These are phyloP conservation scores for Altica lythri DNA, from an alignment of 2,888 invertebrate genomes.

Conservation along the genomic window DNA sequence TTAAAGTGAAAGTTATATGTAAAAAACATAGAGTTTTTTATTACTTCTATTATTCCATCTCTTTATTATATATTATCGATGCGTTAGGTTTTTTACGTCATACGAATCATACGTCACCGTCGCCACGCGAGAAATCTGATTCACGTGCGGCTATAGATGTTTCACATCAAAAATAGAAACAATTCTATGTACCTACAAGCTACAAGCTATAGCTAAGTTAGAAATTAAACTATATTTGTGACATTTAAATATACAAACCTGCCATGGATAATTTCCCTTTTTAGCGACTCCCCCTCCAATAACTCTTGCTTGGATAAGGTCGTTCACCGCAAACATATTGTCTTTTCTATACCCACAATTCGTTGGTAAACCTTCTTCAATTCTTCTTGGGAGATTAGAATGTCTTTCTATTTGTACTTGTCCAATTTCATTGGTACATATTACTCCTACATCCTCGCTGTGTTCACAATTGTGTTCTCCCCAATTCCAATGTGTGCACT, in stretches of 20 bases:
- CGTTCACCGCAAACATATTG: conserved; percentile 54
- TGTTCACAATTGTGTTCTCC: conserved; percentile 74
- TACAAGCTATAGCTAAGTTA: no score
- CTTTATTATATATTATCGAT: no score
- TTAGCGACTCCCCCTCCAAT: conserved; percentile 66
- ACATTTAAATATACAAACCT: conserved; percentile 64
- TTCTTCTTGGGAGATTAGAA: conserved; percentile 21
- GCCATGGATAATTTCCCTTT: conserved; percentile 76
- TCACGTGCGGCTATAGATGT: no score
- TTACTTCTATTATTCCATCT: no score
- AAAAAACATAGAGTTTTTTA: no score
- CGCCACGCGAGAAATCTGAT: no score
- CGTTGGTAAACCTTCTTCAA: conserved; percentile 30
- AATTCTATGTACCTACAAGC: no score
- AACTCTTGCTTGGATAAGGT: conserved; percentile 62
- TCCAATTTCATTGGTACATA: conserved; percentile 53
- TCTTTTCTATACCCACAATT: conserved; percentile 62
- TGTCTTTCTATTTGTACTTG: conserved; percentile 40
- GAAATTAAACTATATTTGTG: no score
- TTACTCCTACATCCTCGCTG: conserved; percentile 68
- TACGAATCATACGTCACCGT: no score
- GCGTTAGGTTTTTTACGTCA: no score
- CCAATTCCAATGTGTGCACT: conserved; percentile 71
- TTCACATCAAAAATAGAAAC: no score
- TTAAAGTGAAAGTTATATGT: no score